Evolutionary conservation across 2,113 vertebrate genomes (phyloP).

Genomic region (Macrotus californicus): DNA sequence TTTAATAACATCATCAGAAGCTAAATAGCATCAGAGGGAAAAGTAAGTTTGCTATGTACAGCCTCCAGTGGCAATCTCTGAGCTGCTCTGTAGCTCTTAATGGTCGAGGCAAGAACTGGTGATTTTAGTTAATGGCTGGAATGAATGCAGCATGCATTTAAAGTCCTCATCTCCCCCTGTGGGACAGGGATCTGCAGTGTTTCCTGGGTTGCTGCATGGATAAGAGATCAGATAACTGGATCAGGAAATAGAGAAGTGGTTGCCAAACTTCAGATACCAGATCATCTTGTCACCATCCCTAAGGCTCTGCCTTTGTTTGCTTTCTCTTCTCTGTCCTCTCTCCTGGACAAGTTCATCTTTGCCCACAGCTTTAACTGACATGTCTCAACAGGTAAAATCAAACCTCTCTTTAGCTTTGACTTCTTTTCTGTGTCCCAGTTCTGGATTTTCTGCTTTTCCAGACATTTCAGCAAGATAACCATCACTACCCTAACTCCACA

Average conservation of each 20-base stretch:
- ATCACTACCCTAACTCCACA: neutral
- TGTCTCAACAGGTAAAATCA: neutral
- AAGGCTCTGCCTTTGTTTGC: neutral
- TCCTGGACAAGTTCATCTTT: neutral
- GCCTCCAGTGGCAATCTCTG: neutral
- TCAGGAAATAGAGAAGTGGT: neutral
- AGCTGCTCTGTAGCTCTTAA: neutral
- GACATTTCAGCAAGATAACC: neutral
- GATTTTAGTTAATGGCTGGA: neutral
- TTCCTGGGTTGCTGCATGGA: neutral
- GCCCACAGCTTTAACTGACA: neutral
- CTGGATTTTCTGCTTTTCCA: neutral
- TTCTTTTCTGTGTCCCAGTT: neutral
- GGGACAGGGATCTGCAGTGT: neutral
- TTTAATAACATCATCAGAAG: constrained; percentile 64
- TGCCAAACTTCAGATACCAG: neutral
- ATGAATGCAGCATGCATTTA: neutral
- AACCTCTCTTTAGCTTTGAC: neutral
- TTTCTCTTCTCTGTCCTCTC: neutral
- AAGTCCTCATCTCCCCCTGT: neutral
- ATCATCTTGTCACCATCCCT: neutral
- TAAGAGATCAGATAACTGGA: constrained; percentile 25
- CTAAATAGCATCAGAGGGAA: constrained; percentile 41
- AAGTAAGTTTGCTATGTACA: constrained; percentile 27
- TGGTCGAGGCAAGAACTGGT: neutral